Evolutionary conservation across 2,888 invertebrate genomes (phyloP), one percentile per base, ranked within the genome.

Genomic region (Atherix ibis): DNA sequence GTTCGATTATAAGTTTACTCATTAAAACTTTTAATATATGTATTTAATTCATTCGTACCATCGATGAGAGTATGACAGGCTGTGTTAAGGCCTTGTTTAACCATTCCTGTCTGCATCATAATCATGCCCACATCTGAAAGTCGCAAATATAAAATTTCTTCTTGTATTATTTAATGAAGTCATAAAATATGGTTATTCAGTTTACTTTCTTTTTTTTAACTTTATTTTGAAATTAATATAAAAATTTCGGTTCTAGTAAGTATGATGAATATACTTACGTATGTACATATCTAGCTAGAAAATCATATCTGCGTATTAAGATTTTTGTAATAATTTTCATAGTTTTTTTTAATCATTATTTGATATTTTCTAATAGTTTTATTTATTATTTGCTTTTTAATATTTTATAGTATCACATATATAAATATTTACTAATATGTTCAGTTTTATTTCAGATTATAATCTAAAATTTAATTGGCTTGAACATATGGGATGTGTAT

Each of bases 71-170:
- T 68, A 65, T 68, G 69, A 68, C 70, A 40, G 64, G 72, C 65
- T 63, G 70, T 71, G 73, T 77, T 82, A 68, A 76, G 68, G 66
- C 73, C 77, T 71, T 83, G 80, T 76, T 84, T 85, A 77, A 85
- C 83, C 85, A 87, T 85, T 71, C 85, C 85, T 65, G 83, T 76
- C 79, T 85, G 84, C 84, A 85, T 84, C 85, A 87, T 83, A 75
- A 87, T 84, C 85, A 85, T 85, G 72, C 85, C 85, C 68, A 87
- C 85, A 85, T 85, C 85, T 85, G 85, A 50, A 62, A 62, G 50
- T 49, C 35, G 35, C 35, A 35, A 35, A 35, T 27, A 35, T 16
- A 35, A 12, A 31, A 16, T 30, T 30, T n/a, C 10, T 30, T 17
- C 13, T 18, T 16, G 12, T 28, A 13, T 26, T 9, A 3, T 26